These are phyloP conservation scores for Pangasius sanitwongsei DNA, from an alignment of 2,797 vertebrate species.

Conservation along the genomic window DNA sequence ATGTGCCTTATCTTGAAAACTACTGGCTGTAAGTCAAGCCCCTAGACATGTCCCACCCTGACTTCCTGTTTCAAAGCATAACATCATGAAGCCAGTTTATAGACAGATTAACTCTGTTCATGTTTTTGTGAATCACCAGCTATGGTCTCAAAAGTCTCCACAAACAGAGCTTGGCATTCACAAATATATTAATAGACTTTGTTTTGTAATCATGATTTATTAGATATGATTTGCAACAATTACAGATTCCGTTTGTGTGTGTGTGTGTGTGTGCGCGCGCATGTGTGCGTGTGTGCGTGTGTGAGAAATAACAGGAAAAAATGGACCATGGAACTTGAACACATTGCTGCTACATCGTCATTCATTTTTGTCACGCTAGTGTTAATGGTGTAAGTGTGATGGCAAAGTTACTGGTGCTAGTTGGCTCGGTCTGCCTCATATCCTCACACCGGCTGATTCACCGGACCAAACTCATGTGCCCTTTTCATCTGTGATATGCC, in stretches of 20 bases:
- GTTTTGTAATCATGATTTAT: background rate
- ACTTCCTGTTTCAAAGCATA: constrained; percentile 23
- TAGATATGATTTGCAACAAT: background rate
- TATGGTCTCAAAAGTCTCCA: background rate
- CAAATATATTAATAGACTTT: background rate
- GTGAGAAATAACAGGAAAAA: background rate
- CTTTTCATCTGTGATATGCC: constrained; percentile 3
- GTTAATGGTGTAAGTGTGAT: constrained; percentile 34
- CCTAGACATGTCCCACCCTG: background rate
- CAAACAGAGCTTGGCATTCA: background rate
- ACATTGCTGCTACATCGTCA: constrained; percentile 12
- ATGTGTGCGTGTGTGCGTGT: background rate
- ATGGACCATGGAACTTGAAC: background rate
- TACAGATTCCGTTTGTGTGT: background rate
- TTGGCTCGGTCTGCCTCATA: background rate
- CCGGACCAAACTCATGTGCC: background rate
- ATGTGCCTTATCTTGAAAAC: constrained; percentile 22
- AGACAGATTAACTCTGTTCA: background rate
- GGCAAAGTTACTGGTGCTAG: background rate
- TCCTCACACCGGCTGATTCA: constrained; percentile 32
- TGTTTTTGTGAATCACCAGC: background rate
- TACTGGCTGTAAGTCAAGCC: constrained; percentile 16
- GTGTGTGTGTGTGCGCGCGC: background rate
- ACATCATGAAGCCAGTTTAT: background rate
- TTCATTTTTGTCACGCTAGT: constrained; percentile 15